Conservation (phyloP, 23 tunicate species). For the Pegea sp. region DNA sequence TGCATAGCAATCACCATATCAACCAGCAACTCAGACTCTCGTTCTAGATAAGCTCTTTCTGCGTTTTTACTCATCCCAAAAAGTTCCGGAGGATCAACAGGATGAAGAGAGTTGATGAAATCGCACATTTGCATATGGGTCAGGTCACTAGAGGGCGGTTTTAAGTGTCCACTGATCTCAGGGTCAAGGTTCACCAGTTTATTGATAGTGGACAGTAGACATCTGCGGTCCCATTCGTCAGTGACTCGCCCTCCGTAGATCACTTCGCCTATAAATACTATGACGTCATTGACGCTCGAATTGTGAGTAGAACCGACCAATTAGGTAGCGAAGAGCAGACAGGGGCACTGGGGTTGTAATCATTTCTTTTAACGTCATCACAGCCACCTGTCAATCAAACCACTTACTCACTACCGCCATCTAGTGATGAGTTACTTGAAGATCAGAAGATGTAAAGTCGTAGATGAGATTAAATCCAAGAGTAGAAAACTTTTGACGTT, state of each 20-base stretch:
- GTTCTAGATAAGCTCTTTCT: slow-evolving; percentile 63
- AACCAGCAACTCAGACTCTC: slow-evolving; percentile 39
- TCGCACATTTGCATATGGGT: slow-evolving; percentile 40
- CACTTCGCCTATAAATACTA: slow-evolving; percentile 32
- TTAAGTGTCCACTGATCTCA: slow-evolving; percentile 29
- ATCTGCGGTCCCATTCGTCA: slow-evolving; percentile 82
- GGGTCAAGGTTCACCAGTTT: too few species aligned
- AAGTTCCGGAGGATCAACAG: slow-evolving; percentile 70
- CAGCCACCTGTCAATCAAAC: neutral
- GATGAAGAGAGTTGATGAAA: slow-evolving; percentile 38
- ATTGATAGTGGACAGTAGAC: slow-evolving; percentile 39
- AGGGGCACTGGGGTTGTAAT: slow-evolving; percentile 51
- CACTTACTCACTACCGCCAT: too few species aligned
- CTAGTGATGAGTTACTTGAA: slow-evolving; percentile 31
- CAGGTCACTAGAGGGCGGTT: slow-evolving; percentile 32
- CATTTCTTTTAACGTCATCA: neutral
- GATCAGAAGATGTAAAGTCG: slow-evolving; percentile 81
- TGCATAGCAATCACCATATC: slow-evolving; percentile 69
- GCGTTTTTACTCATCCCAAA: slow-evolving; percentile 91
- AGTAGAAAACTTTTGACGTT: slow-evolving; percentile 59
- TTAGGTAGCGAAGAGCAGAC: slow-evolving; percentile 56
- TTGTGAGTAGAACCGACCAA: slow-evolving; percentile 16
- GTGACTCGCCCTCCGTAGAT: slow-evolving; percentile 94
- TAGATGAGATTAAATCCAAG: slow-evolving; percentile 87
- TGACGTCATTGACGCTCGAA: neutral